Base-by-base conservation (phyloP, 2,113 vertebrate species). In the Orycteropus afer region DNA sequence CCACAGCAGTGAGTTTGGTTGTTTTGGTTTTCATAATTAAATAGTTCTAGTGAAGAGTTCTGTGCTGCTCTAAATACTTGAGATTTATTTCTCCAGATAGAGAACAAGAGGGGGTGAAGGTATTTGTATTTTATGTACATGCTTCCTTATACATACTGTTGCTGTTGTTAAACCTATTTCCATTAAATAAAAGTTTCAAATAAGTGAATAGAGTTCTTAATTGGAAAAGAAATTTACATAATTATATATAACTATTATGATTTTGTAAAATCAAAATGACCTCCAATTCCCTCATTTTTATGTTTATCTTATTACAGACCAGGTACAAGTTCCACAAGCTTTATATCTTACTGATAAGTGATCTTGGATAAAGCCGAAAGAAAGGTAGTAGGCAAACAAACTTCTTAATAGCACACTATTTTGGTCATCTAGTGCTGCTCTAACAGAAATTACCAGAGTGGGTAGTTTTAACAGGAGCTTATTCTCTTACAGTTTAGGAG, bases 211-310 rank as follows among this genome's bases (percentile, higher is more conserved):
- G 1, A 74, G 0, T 51, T 63, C 89, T 95, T 49, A 51, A 79
- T 55, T 69, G 85, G n/a, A 78, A 94, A 93, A 73, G 32, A 76
- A 34, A 53, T 86, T n/a, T 77, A 23, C 65, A 82, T 40, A 69
- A 80, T 69, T 67, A 1, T 40, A 94, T 87, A 90, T 17, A 45
- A 15, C 10, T 65, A 45, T 59, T 65, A 65, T 47, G 40, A 8
- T 51, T 93, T 89, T 42, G 20, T 18, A 85, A 88, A 77, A 40
- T 78, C n/a, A 67, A 29, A 53, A 42, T 0, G 40, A 37, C 22
- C 14, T 69, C 47, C 53, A 17, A 47, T 53, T 90, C 13, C 8
- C 0, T 85, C 51, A 81, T 34, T 81, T 81, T 15, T 88, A 5
- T 89, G 5, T 69, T 61, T 83, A 45, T 92, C 29, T 90, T 57